Base-by-base conservation (phyloP, 2,797 vertebrate genomes). In the Acrossocheilus wenchowensis region DNA sequence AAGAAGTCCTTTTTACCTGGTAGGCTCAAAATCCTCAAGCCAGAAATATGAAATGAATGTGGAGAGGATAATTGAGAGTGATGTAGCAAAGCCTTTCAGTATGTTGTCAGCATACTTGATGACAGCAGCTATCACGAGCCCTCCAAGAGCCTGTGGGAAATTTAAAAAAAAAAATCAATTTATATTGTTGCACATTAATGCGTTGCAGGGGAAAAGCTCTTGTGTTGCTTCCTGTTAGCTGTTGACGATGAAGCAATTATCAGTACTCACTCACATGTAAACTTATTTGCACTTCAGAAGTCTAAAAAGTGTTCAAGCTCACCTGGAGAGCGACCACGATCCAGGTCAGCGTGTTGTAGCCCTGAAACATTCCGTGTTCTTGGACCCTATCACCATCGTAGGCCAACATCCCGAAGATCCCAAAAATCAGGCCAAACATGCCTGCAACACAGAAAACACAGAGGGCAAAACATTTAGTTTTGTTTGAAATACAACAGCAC, bases 21-120 rank as follows among this genome's bases (percentile, higher is more conserved):
- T 97, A 86, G 98, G 98, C 77, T 97, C 96, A 89, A 99, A 99
- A 94, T 99, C 98, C 92, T 99, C 96, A 50, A 99, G 95, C 97
- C 96, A 98, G 94, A 99, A 98, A 92, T 99, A 99, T 17, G 98
- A 99, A 91, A 99, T 99, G 39, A 99, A 72, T 2, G 98, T 99
- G 78, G 97, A 99, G 90, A 99, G 94, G 94, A 99, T 99, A 94
- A 99, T 99, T 88, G 98, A 99, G 83, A 99, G 96, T 39, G 98
- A 99, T 5, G 98, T 99, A 43, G 98, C 98, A 73, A 99, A 99
- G 91, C 98, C 98, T 94, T 99, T 99, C 91, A 99, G 96, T 93
- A 99, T 99, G 92, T 99, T 99, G 95, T 99, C 98, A 0, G 98
- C 98, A 19, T 99, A 99, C 93, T 99, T 99, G 94, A 99, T 99